phyloP scores from a whole-genome alignment of 1,140 invertebrate genomes.

The Drosophila setifemur region DNA sequence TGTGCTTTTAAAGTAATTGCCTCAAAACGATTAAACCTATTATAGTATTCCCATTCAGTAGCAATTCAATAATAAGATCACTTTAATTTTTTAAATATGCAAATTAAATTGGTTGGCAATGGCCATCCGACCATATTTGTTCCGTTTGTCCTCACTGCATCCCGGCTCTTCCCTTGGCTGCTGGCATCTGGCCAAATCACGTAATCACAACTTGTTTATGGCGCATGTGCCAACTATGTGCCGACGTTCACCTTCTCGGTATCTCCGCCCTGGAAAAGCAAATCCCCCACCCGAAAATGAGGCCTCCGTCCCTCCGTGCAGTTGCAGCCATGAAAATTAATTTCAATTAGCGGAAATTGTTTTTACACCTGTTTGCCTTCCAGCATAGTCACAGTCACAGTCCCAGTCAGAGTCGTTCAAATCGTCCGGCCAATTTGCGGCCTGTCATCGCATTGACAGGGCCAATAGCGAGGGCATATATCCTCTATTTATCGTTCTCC shows the following conservation, averaged over 20 bases:
- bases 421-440: constrained; percentile 47
- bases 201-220: constrained; percentile 77
- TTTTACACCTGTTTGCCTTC: constrained; percentile 56
- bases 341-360: constrained; percentile 76
- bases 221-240: constrained; percentile 72
- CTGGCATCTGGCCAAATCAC: constrained; percentile 77
- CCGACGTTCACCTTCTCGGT: constrained; percentile 18
- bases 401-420: too few relatives aligned
- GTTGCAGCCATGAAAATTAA: constrained; percentile 60
- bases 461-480: neutral
- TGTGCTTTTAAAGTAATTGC: too few relatives aligned
- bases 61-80: too few relatives aligned
- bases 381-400: constrained; percentile 12
- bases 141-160: constrained; percentile 1
- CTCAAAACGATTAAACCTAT: too few relatives aligned
- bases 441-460: constrained; percentile 36
- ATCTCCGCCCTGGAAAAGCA: neutral
- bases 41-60: too few relatives aligned
- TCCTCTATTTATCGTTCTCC: neutral
- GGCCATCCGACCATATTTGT: constrained; percentile 7
- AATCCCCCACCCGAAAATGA: constrained; percentile 8
- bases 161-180: neutral
- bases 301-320: neutral
- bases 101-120: constrained; percentile 1
- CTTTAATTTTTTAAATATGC: neutral